Base-by-base conservation (phyloP, 2,113 vertebrate species). In the Forbesichthys papilliferus region DNA sequence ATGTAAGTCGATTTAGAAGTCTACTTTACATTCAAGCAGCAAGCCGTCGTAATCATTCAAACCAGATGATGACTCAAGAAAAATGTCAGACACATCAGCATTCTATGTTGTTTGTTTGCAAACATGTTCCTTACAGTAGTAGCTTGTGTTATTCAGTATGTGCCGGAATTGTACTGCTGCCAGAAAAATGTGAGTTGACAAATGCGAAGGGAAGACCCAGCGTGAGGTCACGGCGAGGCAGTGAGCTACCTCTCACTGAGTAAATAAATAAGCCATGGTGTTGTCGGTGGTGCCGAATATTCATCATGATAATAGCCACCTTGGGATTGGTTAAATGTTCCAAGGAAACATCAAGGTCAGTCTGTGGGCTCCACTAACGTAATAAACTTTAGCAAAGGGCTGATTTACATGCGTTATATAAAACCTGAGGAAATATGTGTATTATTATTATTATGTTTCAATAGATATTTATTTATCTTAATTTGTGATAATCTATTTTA, bases 291-390 rank as follows among this genome's bases (percentile, higher is more conserved):
- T 57, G 82, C 68, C 66, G 76, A 88, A 90, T 87, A 93, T 92
- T 91, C 86, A 92, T 90, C 90, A 92, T 75, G 77, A 82, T 93
- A 92, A 93, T 92, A 80, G 90, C 82, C 88, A 92, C 91, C 91
- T 90, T 91, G 92, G 91, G 91, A 89, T 92, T 90, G 86, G 89
- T 91, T 91, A 92, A 93, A 91, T 91, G 90, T 92, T 92, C 88
- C 91, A 90, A 91, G 88, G 91, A 91, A 91, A 90, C 85, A 89
- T 89, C 91, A 92, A 93, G 91, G 93, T 93, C 91, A 93, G 84
- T 82, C 79, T 55, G 61, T 79, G 74, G 79, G 84, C 80, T 81
- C 75, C 88, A 87, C 89, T 90, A 89, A 91, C 71, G 78, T 84
- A 85, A 92, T 89, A 89, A 91, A 92, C 88, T 87, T 87, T 73